Evolutionary conservation across 92 coral and sea anemone genomes (phyloP).

Genomic region (Palythoa grandis): DNA sequence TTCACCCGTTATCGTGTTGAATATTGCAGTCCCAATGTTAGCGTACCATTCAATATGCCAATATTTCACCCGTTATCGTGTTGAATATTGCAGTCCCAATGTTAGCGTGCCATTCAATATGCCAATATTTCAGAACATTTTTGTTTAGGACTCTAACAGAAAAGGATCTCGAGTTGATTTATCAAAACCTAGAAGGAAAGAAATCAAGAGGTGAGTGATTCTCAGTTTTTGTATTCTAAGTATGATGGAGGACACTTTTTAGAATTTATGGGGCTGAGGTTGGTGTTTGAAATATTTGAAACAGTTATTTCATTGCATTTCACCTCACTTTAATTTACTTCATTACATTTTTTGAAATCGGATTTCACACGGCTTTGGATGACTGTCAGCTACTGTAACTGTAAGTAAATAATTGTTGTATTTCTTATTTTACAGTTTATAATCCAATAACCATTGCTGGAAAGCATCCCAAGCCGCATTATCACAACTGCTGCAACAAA

Average conservation of each 20-base stretch:
- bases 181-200: slow-evolving; percentile 18
- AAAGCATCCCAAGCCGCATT: slow-evolving; percentile 11
- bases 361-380: background rate
- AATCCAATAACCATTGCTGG: slow-evolving; percentile 12
- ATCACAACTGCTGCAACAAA: slow-evolving; percentile 1
- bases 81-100: too few relatives aligned
- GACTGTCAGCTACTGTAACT: background rate
- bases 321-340: too few relatives aligned
- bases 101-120: background rate
- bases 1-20: too few relatives aligned
- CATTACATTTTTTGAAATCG: too few relatives aligned
- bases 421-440: slow-evolving; percentile 1
- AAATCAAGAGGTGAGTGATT: slow-evolving; percentile 13
- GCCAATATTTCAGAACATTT: background rate
- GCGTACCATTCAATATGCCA: background rate
- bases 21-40: too few relatives aligned
- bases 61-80: too few relatives aligned
- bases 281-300: too few relatives aligned
- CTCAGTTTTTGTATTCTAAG: background rate
- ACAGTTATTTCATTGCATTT: too few relatives aligned
- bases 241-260: too few relatives aligned
- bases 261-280: too few relatives aligned
- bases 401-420: background rate
- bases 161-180: slow-evolving; percentile 25
- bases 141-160: slow-evolving; percentile 32